Percentiles rank a stretch among this genome's conserved stretches.
These are phyloP conservation scores for Poeciliopsis retropinna DNA, from an alignment of 2,113 vertebrate genomes.

Conservation along the genomic window DNA sequence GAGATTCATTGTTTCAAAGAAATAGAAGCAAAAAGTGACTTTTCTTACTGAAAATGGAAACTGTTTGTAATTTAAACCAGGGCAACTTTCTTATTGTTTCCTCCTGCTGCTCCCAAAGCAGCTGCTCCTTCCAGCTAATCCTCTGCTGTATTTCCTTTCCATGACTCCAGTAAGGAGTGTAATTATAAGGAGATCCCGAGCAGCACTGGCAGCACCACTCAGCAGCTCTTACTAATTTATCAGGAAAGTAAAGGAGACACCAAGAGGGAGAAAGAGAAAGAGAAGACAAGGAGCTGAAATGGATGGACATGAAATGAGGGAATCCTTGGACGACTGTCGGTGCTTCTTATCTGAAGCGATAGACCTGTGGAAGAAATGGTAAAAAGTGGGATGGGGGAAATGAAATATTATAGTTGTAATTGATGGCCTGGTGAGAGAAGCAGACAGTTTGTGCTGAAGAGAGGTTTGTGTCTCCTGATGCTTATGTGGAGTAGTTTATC, in stretches of 20 bases:
- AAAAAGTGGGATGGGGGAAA: neutral
- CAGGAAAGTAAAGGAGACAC: conserved; percentile 19
- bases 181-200: conserved; percentile 39
- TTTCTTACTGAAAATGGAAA: too few relatives aligned
- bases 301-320: neutral
- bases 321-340: neutral
- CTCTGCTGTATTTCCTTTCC: conserved; percentile 8
- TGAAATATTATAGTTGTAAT: neutral
- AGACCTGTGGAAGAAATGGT: neutral
- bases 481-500: neutral
- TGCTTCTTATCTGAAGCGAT: neutral
- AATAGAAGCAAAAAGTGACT: too few relatives aligned
- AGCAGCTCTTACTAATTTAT: conserved; percentile 52
- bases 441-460: neutral
- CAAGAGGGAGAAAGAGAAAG: neutral
- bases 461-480: neutral
- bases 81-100: too few relatives aligned
- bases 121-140: conserved; percentile 6
- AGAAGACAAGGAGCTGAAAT: conserved; percentile 1
- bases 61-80: too few relatives aligned
- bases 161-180: conserved; percentile 35
- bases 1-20: too few relatives aligned
- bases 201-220: conserved; percentile 34
- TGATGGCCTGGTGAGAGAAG: neutral
- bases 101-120: too few relatives aligned